These are phyloP conservation scores for Bombus soroeensis DNA, from an alignment of 1,140 invertebrate genomes.

Conservation along the genomic window DNA sequence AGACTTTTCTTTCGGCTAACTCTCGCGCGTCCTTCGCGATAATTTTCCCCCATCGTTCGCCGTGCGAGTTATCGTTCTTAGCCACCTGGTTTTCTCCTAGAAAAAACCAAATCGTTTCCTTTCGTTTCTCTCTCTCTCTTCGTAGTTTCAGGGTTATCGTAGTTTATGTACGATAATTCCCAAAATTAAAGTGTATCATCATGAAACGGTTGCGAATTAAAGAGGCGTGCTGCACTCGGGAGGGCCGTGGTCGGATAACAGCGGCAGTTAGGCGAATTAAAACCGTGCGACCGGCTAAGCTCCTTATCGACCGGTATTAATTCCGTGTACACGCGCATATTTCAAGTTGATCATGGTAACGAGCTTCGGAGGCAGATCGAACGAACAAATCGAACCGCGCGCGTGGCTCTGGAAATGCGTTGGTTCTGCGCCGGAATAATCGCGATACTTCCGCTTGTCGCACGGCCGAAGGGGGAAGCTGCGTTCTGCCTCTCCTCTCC, in stretches of 20 bases:
- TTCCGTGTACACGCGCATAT: slow-evolving; percentile 33
- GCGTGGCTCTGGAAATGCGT: slow-evolving; percentile 8
- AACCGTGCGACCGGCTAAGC: slow-evolving; percentile 41
- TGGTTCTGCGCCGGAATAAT: slow-evolving; percentile 20
- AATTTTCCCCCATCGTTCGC: neutral
- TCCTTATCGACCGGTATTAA: slow-evolving; percentile 32
- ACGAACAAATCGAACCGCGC: slow-evolving; percentile 30
- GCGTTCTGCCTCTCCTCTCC: neutral
- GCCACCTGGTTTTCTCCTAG: neutral
- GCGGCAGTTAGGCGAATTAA: slow-evolving; percentile 43
- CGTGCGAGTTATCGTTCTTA: neutral
- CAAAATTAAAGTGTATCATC: neutral
- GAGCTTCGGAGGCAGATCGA: slow-evolving; percentile 20
- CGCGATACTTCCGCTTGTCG: slow-evolving; percentile 9
- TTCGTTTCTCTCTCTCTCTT: neutral
- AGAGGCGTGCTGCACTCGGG: neutral
- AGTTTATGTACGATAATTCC: neutral
- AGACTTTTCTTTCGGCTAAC: neutral
- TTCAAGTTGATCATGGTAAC: slow-evolving; percentile 51
- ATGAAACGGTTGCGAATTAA: slow-evolving; percentile 3
- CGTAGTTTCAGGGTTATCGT: too few relatives aligned
- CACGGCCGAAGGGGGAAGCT: neutral
- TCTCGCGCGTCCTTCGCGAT: neutral
- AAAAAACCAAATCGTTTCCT: neutral
- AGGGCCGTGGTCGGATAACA: slow-evolving; percentile 16